Evolutionary conservation across 2,113 vertebrate species (phyloP), one percentile per base, ranked within the genome.

Genomic region (Oophaga pumilio): DNA sequence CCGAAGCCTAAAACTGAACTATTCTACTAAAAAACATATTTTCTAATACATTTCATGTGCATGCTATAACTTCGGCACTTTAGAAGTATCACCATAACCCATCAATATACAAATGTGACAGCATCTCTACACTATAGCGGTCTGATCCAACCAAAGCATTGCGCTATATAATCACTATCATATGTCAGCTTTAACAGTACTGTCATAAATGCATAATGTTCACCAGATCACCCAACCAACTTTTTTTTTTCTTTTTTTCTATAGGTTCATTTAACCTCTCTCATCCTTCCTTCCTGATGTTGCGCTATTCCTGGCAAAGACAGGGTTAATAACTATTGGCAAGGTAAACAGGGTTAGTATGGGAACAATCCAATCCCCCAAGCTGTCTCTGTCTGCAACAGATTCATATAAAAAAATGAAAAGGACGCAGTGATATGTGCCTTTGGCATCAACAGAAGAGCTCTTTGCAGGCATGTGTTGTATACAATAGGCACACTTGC

Each of bases 321-420:
- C 24, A 26, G 76, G 64, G 86, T 87, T 82, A 87, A 87, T 50
- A 76, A 82, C 71, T 71, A 49, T 62, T 87, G 86, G 86, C 86
- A 87, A 83, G 18, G 57, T 62, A 83, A 53, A 52, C 43, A 53
- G 59, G 80, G 50, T 24, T 76, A 88, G 87, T 76, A 88, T 77
- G 81, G 60, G 87, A 88, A 88, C 80, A 68, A 83, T 84, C 59
- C 87, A 88, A 88, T 77, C 71, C 60, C 33, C 43, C 79, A 83
- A 83, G 79, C 86, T 82, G 79, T 87, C 79, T 87, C 86, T 66
- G 53, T 73, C 62, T 87, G 79, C 71, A 87, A 82, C 71, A 69
- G 76, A 78, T 86, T 86, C 76, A 86, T 53, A 78, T 56, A 66
- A 84, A 84, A 85, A 62, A 74, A 11, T 53, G 28, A 76, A 73